Evolutionary conservation across 2,113 vertebrate genomes (phyloP), one percentile per base, ranked within the genome.

Genomic region (Physeter macrocephalus): DNA sequence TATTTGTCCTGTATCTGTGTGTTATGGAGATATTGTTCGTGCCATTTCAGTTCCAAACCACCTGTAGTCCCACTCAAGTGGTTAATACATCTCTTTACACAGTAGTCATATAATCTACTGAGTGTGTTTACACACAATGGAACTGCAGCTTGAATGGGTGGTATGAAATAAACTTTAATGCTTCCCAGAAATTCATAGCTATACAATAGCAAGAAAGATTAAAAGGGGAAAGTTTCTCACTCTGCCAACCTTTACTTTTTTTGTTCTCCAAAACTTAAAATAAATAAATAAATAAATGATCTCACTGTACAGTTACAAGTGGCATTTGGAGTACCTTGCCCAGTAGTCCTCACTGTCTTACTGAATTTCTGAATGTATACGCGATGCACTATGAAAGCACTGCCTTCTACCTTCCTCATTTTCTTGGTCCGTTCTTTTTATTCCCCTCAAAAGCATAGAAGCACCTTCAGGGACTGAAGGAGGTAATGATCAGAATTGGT

Each of bases 41-140:
- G 39, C 1, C 95, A 71, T 81, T 80, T 96, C 96, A 97, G 15
- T 91, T 95, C 2, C 36, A 81, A 96, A 62, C 29, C 23, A 86
- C 20, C 34, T 74, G 5, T 43, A 75, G 18, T 80, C 2, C 8
- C 5, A 82, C 23, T 31, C 36, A 59, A 71, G 2, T 82, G 9
- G 64, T 90, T 69, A 82, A 39, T 78, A n/a, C 41, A 20, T 49
- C 67, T 95, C 9, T 92, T 81, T 39, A 29, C 36, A 62, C 6
- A 43, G 31, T 31, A 86, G 31, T 59, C 41, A 69, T 39, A 71
- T 2, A 29, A 95, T 13, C 31, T n/a, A 77, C 20, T 57, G n/a
- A 92, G 11, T 62, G 1, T 49, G 21, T 84, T 96, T 81, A 66
- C 1, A 10, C 29, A 81, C 23, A 91, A 74, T 46, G 52, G n/a